Conservation (phyloP, 2,888 invertebrate species). For the Hypomecis atomaria region DNA sequence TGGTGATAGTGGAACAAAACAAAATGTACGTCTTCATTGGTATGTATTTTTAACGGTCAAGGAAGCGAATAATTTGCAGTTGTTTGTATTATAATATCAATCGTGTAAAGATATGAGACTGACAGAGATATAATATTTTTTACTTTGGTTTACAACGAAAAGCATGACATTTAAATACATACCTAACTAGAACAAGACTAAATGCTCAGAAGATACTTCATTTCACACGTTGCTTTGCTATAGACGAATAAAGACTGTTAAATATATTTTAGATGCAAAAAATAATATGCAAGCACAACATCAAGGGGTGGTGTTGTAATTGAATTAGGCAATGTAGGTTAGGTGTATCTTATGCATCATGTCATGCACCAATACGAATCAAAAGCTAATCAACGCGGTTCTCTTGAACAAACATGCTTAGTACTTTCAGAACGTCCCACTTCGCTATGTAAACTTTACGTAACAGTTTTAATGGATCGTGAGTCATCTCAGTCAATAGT, state of each 20-base stretch:
- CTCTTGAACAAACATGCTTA: slow-evolving; percentile 17
- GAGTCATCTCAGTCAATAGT: slow-evolving; percentile 53
- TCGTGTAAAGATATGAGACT: too few species aligned
- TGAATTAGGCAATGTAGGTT: neutral
- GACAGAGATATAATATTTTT: neutral
- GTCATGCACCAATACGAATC: slow-evolving; percentile 9
- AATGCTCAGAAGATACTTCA: too few species aligned
- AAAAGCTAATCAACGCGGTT: slow-evolving; percentile 14
- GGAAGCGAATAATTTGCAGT: slow-evolving; percentile 4
- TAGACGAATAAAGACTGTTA: too few species aligned
- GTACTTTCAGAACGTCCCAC: slow-evolving; percentile 27
- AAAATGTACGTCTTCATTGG: slow-evolving; percentile 11
- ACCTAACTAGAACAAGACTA: too few species aligned
- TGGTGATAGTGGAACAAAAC: slow-evolving; percentile 8
- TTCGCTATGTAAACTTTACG: slow-evolving; percentile 51
- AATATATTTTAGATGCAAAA: too few species aligned
- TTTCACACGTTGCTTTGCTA: too few species aligned
- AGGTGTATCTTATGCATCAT: slow-evolving; percentile 8
- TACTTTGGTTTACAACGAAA: neutral
- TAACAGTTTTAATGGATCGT: slow-evolving; percentile 53
- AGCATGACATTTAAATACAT: too few species aligned
- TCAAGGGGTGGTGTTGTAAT: neutral
- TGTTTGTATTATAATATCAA: neutral
- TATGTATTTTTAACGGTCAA: slow-evolving; percentile 13
- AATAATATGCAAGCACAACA: neutral